Base-by-base conservation (phyloP, 2,113 vertebrate species). In the Gracilinanus agilis region DNA sequence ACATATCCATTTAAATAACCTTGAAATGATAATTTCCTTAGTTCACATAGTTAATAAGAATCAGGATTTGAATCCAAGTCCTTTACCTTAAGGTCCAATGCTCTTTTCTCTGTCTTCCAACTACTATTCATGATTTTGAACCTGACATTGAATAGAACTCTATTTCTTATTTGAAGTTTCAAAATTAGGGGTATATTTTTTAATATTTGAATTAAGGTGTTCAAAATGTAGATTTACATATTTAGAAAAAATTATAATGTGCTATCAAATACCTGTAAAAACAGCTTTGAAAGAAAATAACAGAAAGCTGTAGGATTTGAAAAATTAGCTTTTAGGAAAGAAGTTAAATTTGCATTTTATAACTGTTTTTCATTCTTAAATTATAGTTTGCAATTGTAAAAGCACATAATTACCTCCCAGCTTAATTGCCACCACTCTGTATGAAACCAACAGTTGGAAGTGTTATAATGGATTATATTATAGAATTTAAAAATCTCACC, bases 281-380 rank as follows among this genome's bases (percentile, higher is more conserved):
- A 54, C 91, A 75, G 13, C 24, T 29, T 0, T 90, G 24, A n/a
- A 88, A 91, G 90, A 92, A 94, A 96, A 93, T 91, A 96, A 94
- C 61, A 90, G 91, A 92, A 91, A 89, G 29, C 67, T 90, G 29
- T 92, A 53, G 94, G 54, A 44, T 96, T 90, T 94, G 10, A 94
- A 96, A 97, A 95, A 93, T 58, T 91, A 92, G 44, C 89, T 95
- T 95, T 97, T 97, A 93, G 55, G 91, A 94, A 94, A 53, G 90
- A 92, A 94, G 92, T 93, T 94, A 88, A 96, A 96, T 96, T 97
- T 97, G 92, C 90, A 93, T 97, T 96, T 96, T 56, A 91, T 88
- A 96, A 94, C 92, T 93, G 92, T 96, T 96, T 96, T 96, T 95
- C 91, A 94, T 96, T 95, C 96, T 96, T 95, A 96, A 97, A 95